A percentile compares a stretch with the other conserved stretches of the same genome.
These are phyloP conservation scores for Eupithecia dodoneata DNA, from an alignment of 2,888 invertebrate genomes.

Conservation along the genomic window DNA sequence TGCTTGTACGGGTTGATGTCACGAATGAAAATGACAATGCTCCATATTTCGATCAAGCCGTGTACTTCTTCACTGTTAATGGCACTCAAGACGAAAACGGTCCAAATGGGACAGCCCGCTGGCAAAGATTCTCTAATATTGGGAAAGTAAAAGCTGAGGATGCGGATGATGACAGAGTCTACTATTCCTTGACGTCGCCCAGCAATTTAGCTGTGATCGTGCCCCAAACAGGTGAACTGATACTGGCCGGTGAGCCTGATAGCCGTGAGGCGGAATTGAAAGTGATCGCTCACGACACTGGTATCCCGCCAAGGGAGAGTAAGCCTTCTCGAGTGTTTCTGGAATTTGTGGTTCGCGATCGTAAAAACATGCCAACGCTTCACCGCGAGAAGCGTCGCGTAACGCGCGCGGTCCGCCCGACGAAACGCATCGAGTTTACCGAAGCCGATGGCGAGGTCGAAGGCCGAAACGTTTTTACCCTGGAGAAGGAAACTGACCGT, in stretches of 20 bases:
- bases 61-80: conserved; percentile 91
- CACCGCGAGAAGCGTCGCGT: conserved; percentile 90
- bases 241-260: conserved; percentile 91
- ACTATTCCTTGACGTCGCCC: conserved; percentile 92
- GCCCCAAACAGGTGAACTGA: conserved; percentile 95
- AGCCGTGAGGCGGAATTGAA: conserved; percentile 87
- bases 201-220: conserved; percentile 94
- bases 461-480: conserved; percentile 93
- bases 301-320: conserved; percentile 89
- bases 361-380: conserved; percentile 86
- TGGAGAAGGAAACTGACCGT: conserved; percentile 95
- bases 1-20: conserved; percentile 90
- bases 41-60: conserved; percentile 91
- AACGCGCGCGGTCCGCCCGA: conserved; percentile 96
- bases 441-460: conserved; percentile 96
- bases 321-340: conserved; percentile 90
- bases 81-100: conserved; percentile 85
- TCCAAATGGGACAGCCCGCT: conserved; percentile 85
- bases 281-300: conserved; percentile 92
- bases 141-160: conserved; percentile 95
- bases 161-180: conserved; percentile 95
- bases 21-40: conserved; percentile 96
- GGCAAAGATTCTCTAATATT: conserved; percentile 92
- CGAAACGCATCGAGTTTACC: conserved; percentile 95
- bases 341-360: conserved; percentile 86